Conservation (phyloP, 1,140 invertebrate genomes). For the Armadillidium nasatum region DNA sequence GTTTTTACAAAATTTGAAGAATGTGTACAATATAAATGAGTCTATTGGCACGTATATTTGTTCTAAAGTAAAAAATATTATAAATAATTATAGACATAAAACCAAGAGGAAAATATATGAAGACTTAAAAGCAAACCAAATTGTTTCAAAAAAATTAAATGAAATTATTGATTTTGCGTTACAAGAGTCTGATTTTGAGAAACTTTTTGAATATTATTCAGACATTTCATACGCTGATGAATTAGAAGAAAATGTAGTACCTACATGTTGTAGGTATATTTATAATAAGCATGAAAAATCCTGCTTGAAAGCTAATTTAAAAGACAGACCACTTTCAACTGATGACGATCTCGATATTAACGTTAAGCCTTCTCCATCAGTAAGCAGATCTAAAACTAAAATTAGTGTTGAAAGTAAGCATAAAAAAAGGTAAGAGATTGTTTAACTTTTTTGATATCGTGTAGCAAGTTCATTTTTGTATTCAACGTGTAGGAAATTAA, state of each 20-base stretch:
- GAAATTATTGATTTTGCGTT: background rate
- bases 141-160: background rate
- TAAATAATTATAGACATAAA: conserved; percentile 9
- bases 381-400: too few species aligned
- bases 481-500: too few species aligned
- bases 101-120: background rate
- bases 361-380: too few species aligned
- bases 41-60: background rate
- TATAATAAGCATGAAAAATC: too few species aligned
- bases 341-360: too few species aligned
- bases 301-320: too few species aligned
- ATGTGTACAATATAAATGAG: background rate
- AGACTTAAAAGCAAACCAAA: background rate
- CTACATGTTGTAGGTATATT: background rate
- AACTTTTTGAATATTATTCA: background rate
- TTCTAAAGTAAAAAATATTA: background rate
- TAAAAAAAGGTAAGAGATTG: too few species aligned
- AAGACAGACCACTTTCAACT: too few species aligned
- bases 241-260: background rate
- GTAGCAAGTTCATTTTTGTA: too few species aligned
- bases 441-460: too few species aligned
- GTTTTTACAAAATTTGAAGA: background rate
- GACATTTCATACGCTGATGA: background rate
- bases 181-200: background rate
- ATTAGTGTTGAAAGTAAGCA: too few species aligned